Evolutionary conservation across 2,797 vertebrate genomes (phyloP).

Genomic region (Sebastes dallii): DNA sequence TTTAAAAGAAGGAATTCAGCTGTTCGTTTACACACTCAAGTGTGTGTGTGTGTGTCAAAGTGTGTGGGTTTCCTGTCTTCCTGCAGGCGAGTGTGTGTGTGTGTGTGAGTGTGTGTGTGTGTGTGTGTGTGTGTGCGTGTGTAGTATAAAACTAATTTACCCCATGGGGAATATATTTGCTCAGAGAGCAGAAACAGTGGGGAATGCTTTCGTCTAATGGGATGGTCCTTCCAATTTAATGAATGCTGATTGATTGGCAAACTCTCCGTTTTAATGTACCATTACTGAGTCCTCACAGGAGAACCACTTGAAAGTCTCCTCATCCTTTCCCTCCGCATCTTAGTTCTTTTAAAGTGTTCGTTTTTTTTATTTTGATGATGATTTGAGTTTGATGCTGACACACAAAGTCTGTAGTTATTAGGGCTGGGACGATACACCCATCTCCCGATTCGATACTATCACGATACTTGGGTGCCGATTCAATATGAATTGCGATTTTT

Average conservation of each 20-base stretch:
- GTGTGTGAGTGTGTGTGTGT: background rate
- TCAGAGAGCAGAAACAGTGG: conserved; percentile 40
- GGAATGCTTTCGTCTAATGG: conserved; percentile 51
- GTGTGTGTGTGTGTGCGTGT: background rate
- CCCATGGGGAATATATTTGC: conserved; percentile 57
- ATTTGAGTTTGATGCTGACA: background rate
- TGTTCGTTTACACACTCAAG: background rate
- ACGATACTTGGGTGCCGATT: too few species aligned
- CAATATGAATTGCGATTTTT: too few species aligned
- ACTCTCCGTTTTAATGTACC: conserved; percentile 44
- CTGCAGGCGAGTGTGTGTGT: background rate
- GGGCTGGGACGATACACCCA: too few species aligned
- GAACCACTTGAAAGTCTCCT: conserved; percentile 23
- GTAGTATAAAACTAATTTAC: conserved; percentile 55
- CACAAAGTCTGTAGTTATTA: background rate
- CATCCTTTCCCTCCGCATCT: background rate
- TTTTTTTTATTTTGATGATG: background rate
- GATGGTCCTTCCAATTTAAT: conserved; percentile 55
- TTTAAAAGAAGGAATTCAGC: background rate
- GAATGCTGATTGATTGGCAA: conserved; percentile 63
- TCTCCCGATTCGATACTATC: too few species aligned
- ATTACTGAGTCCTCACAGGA: conserved; percentile 40
- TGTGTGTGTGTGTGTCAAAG: background rate
- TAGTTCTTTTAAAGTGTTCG: background rate
- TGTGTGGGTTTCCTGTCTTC: background rate